Percentiles rank a stretch among this genome's conserved stretches.
Evolutionary conservation across 1,140 invertebrate species (phyloP).

Genomic region (Kradibia gibbosae): DNA sequence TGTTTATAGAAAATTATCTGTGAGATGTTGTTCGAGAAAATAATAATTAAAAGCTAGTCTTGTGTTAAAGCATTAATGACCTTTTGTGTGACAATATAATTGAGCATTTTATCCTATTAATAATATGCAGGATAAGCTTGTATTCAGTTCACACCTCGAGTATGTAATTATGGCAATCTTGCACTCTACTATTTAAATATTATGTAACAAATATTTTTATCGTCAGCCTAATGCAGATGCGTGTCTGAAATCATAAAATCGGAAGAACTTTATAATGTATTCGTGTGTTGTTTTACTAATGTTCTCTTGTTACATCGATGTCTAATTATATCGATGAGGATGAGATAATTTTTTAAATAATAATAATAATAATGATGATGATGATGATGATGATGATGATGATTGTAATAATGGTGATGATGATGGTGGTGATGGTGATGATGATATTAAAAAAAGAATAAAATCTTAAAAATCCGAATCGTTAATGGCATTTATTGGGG

Average conservation of each 20-base stretch:
- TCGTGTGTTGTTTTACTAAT: no score
- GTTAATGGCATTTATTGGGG: no score
- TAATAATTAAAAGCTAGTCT: neutral
- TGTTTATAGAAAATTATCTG: neutral
- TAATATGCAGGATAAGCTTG: neutral
- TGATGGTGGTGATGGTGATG: no score
- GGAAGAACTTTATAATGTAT: no score
- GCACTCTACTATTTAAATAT: neutral
- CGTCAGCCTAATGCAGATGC: neutral
- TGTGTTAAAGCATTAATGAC: neutral
- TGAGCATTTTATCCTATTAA: neutral
- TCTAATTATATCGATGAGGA: no score
- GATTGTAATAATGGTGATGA: no score
- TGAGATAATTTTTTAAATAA: no score
- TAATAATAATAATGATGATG: no score
- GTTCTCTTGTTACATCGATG: no score
- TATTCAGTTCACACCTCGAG: neutral
- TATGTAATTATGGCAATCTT: neutral
- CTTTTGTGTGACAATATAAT: neutral
- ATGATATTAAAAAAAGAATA: no score
- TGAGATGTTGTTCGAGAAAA: neutral
- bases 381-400: no score
- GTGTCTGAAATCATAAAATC: neutral
- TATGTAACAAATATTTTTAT: neutral
- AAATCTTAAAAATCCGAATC: no score